Evolutionary conservation across 2,888 invertebrate genomes (phyloP).

Genomic region (Cyrtodaria siliqua): DNA sequence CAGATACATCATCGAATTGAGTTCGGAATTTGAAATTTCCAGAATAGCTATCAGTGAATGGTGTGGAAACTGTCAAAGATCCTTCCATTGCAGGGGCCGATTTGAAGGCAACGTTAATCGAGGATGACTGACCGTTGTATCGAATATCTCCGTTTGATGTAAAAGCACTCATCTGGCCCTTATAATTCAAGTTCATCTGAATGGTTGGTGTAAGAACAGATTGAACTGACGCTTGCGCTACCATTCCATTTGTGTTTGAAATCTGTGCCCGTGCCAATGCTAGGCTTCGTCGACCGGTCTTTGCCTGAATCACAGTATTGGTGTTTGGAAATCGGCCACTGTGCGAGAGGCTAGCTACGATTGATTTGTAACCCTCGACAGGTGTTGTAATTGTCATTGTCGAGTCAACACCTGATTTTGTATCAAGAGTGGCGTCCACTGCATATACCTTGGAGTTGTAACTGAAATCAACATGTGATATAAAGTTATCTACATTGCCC

Average conservation of each 20-base stretch:
- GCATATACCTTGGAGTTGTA: constrained; percentile 29
- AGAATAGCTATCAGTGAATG: constrained; percentile 18
- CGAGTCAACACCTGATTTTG: constrained; percentile 8
- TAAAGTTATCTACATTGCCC: constrained; percentile 24
- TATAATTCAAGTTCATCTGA: constrained; percentile 36
- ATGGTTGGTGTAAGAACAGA: constrained; percentile 41
- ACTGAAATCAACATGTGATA: constrained; percentile 16
- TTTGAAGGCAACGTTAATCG: constrained; percentile 19
- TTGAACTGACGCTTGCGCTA: constrained; percentile 10
- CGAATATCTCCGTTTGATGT: constrained; percentile 32
- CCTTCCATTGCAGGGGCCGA: constrained; percentile 17
- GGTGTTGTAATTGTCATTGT: constrained; percentile 38
- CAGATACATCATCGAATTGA: not conserved
- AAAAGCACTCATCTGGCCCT: constrained; percentile 30
- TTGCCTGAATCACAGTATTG: constrained; percentile 23
- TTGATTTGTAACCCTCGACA: constrained; percentile 30
- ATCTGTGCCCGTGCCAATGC: constrained; percentile 14
- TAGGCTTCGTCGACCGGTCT: constrained; percentile 41
- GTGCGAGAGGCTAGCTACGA: constrained; percentile 29
- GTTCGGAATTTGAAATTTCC: constrained; percentile 14
- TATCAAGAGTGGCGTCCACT: constrained; percentile 23
- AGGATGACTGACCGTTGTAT: constrained; percentile 32
- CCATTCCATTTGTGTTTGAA: constrained; percentile 14
- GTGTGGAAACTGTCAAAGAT: constrained; percentile 10
- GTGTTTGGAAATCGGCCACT: constrained; percentile 36